phyloP scores from a whole-genome alignment of 2,888 invertebrate genomes.

The Athetis lepigone region DNA sequence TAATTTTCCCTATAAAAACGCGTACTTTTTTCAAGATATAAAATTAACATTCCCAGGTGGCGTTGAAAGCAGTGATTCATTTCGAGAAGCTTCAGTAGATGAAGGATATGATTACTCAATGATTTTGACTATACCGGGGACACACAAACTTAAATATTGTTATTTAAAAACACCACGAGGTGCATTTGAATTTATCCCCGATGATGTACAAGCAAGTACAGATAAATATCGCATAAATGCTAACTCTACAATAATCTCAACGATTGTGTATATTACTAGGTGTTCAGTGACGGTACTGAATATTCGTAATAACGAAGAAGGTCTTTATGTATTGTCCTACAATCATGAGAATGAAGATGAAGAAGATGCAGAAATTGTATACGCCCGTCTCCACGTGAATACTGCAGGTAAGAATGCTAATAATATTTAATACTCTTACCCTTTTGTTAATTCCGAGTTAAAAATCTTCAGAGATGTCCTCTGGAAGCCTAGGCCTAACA shows the following conservation, averaged over 20 bases:
- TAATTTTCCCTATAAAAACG: too few species aligned
- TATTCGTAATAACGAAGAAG: conserved; percentile 33
- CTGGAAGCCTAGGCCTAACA: too few species aligned
- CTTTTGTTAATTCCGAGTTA: too few species aligned
- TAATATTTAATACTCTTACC: too few species aligned
- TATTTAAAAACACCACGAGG: conserved; percentile 23
- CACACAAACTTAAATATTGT: conserved; percentile 11
- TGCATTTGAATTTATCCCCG: conserved; percentile 20
- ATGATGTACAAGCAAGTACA: not conserved
- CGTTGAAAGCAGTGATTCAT: not conserved
- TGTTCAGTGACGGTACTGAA: conserved; percentile 29
- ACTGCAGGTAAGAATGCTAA: conserved; percentile 37
- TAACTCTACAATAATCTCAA: not conserved
- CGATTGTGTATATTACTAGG: too few species aligned
- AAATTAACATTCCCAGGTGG: conserved; percentile 33
- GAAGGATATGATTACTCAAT: conserved; percentile 14
- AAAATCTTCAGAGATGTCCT: too few species aligned
- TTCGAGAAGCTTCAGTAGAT: too few species aligned
- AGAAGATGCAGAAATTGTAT: not conserved
- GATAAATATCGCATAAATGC: conserved; percentile 32
- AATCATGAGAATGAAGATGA: not conserved
- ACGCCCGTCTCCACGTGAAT: conserved; percentile 14
- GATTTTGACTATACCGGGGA: not conserved
- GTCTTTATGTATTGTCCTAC: conserved; percentile 38
- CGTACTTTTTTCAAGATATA: too few species aligned